phyloP scores from a whole-genome alignment of 2,888 invertebrate species.

The Byasa hedistus region DNA sequence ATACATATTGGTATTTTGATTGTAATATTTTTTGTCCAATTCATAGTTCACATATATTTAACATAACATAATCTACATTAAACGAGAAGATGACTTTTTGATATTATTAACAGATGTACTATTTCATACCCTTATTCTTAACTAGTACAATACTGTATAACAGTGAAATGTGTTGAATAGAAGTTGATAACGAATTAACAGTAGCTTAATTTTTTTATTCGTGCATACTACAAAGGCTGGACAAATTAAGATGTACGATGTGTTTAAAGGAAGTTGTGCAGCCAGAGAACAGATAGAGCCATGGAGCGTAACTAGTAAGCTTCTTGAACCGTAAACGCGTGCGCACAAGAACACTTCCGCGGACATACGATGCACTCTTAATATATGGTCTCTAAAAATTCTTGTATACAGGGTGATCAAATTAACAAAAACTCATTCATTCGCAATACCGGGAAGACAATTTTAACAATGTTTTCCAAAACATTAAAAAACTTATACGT shows the following conservation, averaged over 20 bases:
- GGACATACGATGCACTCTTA: conserved; percentile 31
- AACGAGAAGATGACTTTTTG: too few species aligned
- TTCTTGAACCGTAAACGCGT: conserved; percentile 33
- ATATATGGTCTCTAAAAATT: conserved; percentile 19
- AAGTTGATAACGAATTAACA: too few species aligned
- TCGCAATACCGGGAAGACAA: background rate
- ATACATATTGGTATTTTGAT: too few species aligned
- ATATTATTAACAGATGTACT: too few species aligned
- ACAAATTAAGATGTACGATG: conserved; percentile 16
- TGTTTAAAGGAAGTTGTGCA: conserved; percentile 16
- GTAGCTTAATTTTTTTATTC: too few species aligned
- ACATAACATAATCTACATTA: too few species aligned
- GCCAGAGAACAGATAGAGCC: conserved; percentile 28
- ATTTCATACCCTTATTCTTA: too few species aligned
- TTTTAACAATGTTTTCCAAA: background rate
- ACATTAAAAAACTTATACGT: background rate
- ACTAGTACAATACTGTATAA: too few species aligned
- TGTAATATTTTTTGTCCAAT: too few species aligned
- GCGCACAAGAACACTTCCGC: conserved; percentile 34
- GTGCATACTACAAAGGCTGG: background rate
- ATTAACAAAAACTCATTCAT: conserved; percentile 2
- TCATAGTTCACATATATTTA: too few species aligned
- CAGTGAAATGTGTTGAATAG: background rate
- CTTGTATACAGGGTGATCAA: conserved; percentile 25
- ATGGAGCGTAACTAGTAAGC: conserved; percentile 33